Evolutionary conservation across 2,888 invertebrate genomes (phyloP), one percentile per base, ranked within the genome.

Genomic region (Agonopterix heracliana): DNA sequence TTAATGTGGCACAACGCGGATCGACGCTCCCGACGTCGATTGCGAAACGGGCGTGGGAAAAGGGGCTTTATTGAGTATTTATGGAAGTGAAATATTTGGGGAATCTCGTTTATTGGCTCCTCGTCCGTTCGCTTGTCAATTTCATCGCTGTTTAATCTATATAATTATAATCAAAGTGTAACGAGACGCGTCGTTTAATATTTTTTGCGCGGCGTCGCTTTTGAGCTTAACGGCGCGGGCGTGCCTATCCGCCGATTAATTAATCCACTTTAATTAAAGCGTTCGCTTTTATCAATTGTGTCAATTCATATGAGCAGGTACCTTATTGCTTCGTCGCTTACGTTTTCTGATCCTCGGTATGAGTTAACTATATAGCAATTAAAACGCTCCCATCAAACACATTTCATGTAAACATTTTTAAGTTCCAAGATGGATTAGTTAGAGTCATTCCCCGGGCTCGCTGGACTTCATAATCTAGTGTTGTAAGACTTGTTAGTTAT

Each of bases 1-100:
- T 80, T 80, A 83, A 81, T 79, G 77, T 74, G 74, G 70, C 77
- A 68, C 71, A 71, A 68, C 74, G 64, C 64, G 68, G 71, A 73
- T 74, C 68, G 68, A 60, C 64, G 68, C 58, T 66, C 64, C 63
- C 64, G 59, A 60, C 69, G 64, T 69, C 68, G 69, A 75, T 73
- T 66, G 76, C 71, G 60, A 71, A 74, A 73, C 68, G 63, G 69
- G 69, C 72, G 68, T 71, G 68, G 70, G 71, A 73, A 78, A 71
- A 74, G 54, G 61, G 71, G 62, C 73, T 72, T 72, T 77, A 75
- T 78, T 66, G 68, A 71, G 69, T 73, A 74, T 76, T 75, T 73
- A 75, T 74, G 60, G 64, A 67, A 71, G 69, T 64, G 56, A 75
- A 76, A 75, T 71, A 78, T 77, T 78, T 75, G 53, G 64, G 66